phyloP scores from a whole-genome alignment of 2,113 vertebrate species.

The Cathartes aura region DNA sequence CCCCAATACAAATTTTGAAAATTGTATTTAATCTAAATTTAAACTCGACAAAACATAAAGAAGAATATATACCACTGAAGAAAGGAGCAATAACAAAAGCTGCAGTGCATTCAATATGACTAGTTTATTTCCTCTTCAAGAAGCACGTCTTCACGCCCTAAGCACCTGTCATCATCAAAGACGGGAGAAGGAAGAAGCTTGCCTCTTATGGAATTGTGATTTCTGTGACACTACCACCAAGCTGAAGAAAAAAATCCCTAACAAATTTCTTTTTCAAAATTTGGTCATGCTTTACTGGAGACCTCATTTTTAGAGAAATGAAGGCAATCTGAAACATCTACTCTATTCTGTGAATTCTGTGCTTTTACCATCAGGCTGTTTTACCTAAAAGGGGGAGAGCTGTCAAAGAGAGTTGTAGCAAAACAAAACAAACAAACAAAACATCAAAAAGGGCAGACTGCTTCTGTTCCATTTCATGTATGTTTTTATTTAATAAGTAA shows the following conservation, averaged over 20 bases:
- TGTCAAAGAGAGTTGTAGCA: not conserved
- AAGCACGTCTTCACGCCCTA: not conserved
- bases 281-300: not conserved
- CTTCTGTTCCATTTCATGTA: not conserved
- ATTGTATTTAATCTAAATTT: not conserved
- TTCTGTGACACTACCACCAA: not conserved
- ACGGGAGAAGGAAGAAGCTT: not conserved
- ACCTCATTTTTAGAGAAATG: not conserved
- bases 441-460: not conserved
- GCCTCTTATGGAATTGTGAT: fast-evolving
- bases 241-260: not conserved
- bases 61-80: not conserved
- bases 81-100: not conserved
- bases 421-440: too few relatives aligned
- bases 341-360: not conserved
- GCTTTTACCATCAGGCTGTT: not conserved
- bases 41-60: fast-evolving
- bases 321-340: not conserved
- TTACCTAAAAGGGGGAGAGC: not conserved
- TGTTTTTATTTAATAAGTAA: not conserved
- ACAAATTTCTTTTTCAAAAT: not conserved
- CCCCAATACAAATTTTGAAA: not conserved
- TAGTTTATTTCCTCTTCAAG: not conserved
- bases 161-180: not conserved
- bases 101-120: not conserved